Base-by-base conservation (phyloP, 2,797 vertebrate genomes). In the Ctenochaetus hawaiiensis region DNA sequence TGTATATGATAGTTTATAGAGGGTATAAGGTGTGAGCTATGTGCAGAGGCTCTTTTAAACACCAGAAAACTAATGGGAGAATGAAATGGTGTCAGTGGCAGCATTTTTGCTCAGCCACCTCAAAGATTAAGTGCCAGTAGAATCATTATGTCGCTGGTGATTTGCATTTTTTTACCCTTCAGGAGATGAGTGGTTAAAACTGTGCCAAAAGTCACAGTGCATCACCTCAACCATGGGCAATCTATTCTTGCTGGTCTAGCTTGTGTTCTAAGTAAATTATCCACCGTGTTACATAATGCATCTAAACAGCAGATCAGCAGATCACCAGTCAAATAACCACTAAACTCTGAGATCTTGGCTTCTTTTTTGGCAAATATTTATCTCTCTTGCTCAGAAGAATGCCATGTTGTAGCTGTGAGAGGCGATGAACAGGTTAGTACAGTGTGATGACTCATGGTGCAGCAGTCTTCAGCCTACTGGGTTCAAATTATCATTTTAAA, bases 101-200 rank as follows among this genome's bases (percentile, higher is more conserved):
- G 53, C 23, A 12, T 34, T 34, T 85, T 77, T 65, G 30, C 54
- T 76, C 66, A 17, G 69, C 56, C 49, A 52, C 48, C 20, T 65
- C 63, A 34, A 71, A 77, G 76, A 84, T 69, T 45, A 75, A 80
- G 54, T 47, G 7, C 56, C 51, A 22, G 34, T 49, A 67, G 67
- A 80, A 70, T 62, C 39, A 51, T 79, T 76, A 71, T 78, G 62
- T 81, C 69, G 41, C 49, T n/a, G 61, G 41, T 34, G 44, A 74
- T 87, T 76, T 78, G 70, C 72, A 78, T 83, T 70, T 84, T 83
- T 70, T 68, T 78, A 78, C 79, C 69, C 85, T 90, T 76, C 75
- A 67, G 56, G 67, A 85, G 80, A 85, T 56, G 58, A 80, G 53
- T 74, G 67, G 77, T 81, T 70, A 39, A 81, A 83, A 72, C 75